Percentiles rank a stretch among this genome's conserved stretches.
Conservation (phyloP, 2,888 invertebrate genomes). For the Lasioglossum vierecki region DNA sequence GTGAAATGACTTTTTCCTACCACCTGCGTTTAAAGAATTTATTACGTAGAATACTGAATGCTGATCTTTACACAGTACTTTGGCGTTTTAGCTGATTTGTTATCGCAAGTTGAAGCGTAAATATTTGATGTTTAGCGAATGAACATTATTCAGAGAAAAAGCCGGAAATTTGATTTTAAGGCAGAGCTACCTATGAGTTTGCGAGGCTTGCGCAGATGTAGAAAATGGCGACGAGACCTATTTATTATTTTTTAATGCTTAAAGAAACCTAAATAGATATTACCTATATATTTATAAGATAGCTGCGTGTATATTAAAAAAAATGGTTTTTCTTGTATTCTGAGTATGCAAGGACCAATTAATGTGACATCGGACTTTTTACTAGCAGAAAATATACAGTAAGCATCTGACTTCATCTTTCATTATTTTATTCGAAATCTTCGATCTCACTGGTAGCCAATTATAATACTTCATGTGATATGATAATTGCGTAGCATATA, state of each 20-base stretch:
- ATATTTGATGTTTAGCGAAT: constrained; percentile 5
- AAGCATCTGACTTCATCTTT: background rate
- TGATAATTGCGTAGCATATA: background rate
- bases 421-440: background rate
- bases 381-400: too few relatives aligned
- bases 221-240: background rate
- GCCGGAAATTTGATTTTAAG: background rate
- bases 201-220: background rate
- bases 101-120: background rate
- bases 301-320: background rate
- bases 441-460: background rate
- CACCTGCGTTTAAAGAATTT: background rate
- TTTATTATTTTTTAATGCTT: background rate
- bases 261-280: background rate
- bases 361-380: background rate
- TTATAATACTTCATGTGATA: background rate
- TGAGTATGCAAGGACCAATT: background rate
- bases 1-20: background rate
- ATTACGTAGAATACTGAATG: background rate
- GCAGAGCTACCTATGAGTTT: background rate
- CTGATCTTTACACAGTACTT: background rate
- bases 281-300: background rate
- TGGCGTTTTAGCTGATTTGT: background rate
- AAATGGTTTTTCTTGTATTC: background rate
- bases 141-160: background rate